phyloP scores from a whole-genome alignment of 1,140 invertebrate species.

The Drosophila pallidifrons region DNA sequence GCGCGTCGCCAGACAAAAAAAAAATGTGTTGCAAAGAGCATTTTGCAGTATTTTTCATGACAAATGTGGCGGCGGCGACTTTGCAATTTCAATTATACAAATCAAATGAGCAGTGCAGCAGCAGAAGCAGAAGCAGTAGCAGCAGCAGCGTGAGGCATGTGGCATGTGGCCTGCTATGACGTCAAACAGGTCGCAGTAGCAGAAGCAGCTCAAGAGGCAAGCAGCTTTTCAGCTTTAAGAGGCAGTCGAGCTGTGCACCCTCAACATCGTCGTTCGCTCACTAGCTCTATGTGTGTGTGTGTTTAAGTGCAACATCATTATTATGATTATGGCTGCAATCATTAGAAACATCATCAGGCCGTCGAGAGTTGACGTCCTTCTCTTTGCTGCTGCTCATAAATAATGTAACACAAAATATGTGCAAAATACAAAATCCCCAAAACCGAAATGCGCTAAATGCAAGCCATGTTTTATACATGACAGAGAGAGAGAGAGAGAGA shows the following conservation, averaged over 20 bases:
- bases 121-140: no score
- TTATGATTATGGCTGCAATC: slow-evolving; percentile 47
- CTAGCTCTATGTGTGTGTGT: slow-evolving; percentile 20
- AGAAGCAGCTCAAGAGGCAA: slow-evolving; percentile 5
- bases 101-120: slow-evolving; percentile 7
- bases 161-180: slow-evolving; percentile 16
- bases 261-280: background rate
- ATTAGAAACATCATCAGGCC: slow-evolving; percentile 49
- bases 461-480: slow-evolving; percentile 53
- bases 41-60: slow-evolving; percentile 39
- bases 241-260: slow-evolving; percentile 2
- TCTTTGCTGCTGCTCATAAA: slow-evolving; percentile 37
- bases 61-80: slow-evolving; percentile 42
- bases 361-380: slow-evolving; percentile 42
- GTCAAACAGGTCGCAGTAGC: slow-evolving; percentile 33
- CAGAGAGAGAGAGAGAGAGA: background rate
- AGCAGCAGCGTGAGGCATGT: background rate
- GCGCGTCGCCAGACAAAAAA: slow-evolving; percentile 57
- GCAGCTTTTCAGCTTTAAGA: slow-evolving; percentile 41
- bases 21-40: slow-evolving; percentile 10
- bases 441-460: slow-evolving; percentile 54
- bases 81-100: slow-evolving; percentile 48
- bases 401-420: slow-evolving; percentile 44
- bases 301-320: slow-evolving; percentile 12
- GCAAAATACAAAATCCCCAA: slow-evolving; percentile 50